Base-by-base conservation (phyloP, 2,888 invertebrate species). In the Atrina japonica region DNA sequence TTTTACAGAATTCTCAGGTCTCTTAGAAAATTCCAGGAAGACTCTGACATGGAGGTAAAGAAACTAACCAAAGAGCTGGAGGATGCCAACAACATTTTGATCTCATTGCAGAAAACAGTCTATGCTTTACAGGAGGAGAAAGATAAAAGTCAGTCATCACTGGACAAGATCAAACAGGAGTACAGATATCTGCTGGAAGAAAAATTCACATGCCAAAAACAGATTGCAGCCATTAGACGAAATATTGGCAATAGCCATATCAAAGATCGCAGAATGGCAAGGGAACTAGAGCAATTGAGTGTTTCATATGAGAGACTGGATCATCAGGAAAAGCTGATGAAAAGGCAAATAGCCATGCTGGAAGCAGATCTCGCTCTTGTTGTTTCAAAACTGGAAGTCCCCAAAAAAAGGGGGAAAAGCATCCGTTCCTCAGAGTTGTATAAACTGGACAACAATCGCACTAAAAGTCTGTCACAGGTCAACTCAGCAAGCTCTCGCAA, bases 361-460 rank as follows among this genome's bases (percentile, higher is more conserved):
- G 60, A 60, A 47, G 60, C 60, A 11, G 60, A 60, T 18, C 60
- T 60, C 16, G 29, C 60, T 43, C 43, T 60, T 14, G 60, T 60
- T 9, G 60, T 60, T n/a, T 47, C 49, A 7, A 60, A 60, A 45
- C 49, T 60, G 1, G 43, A 60, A 18, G 49, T 47, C 18, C 60
- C 60, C 47, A 25, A 18, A 27, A 25, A 60, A n/a, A 30, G 30
- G 7, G 11, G 35, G 35, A 35, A 35, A 35, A 35, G 11, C 35
- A 35, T 7, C 35, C 11, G 35, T 11, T 11, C 11, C 35, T 35
- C 35, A 5, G 35, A 35, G 35, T 35, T 35, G 11, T 11, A 5
- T 35, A 35, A 35, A 35, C 35, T 35, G 11, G 35, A 35, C 11
- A 11, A 11, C 5, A 35, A 35, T 11, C 35, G 35, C 35, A 35